Base-by-base conservation (phyloP, 2,888 invertebrate species). In the Drosophila setosimentum region DNA sequence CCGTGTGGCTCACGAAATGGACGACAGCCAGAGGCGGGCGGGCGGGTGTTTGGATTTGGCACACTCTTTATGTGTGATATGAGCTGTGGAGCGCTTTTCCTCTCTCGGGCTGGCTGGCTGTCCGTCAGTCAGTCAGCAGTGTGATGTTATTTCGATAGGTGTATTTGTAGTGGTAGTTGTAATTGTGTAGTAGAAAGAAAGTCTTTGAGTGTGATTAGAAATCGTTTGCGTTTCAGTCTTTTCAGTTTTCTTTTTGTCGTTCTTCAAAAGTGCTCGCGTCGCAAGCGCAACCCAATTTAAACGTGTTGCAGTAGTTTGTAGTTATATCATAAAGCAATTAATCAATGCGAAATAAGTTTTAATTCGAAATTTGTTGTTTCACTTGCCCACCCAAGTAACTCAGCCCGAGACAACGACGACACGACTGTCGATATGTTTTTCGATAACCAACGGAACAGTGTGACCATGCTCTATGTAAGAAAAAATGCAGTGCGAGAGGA, bases 401-500 rank as follows among this genome's bases (percentile, higher is more conserved):
- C 78, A 80, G 83, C 88, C 84, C 80, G 73, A 76, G 87, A 85
- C 85, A 88, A 85, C 85, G 90, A 85, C 90, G 90, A 85, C 84
- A 76, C 81, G 78, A 78, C 78, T 80, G 64, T 53, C 76, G 76
- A 66, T 51, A 45, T 30, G 6, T 63, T 8, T 18, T 3, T 24
- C 62, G 59, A 62, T 55, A 60, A 50, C 11, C 48, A 7, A 8
- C 8, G 16, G 13, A 13, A 6, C 33, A 67, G 63, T 64, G 76
- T 76, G 74, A 58, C 76, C 78, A 16, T 5, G 18, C 0, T 10
- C 1, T 24, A 45, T 16, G 7, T 8, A 6, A 3, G 2, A 0
- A 11, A 48, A 35, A 37, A 51, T 29, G 16, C 2, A 1, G 13
- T 11, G 5, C 2, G 27, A 16, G 51, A 10, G 33, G 30, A 40